Conservation (phyloP, 2,113 vertebrate genomes). For the Labeo catla region DNA sequence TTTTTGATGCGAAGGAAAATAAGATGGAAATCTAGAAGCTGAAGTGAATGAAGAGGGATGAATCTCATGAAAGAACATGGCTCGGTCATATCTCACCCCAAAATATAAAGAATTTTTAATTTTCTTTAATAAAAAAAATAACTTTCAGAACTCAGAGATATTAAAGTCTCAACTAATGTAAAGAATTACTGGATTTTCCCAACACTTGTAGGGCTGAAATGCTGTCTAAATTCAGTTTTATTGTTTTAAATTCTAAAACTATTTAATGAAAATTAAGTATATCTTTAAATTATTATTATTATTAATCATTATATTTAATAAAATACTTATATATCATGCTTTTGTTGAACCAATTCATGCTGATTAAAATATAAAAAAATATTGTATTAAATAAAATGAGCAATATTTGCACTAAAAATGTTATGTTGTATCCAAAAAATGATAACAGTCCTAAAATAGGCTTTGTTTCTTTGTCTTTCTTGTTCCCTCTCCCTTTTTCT, state of each 20-base stretch:
- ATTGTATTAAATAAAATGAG: not conserved
- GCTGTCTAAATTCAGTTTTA: not conserved
- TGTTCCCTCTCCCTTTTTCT: not conserved
- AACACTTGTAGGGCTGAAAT: not conserved
- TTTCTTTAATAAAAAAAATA: not conserved
- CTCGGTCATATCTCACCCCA: not conserved
- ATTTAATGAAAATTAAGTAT: no score
- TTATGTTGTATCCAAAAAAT: no score
- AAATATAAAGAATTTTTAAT: not conserved
- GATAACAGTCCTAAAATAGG: not conserved
- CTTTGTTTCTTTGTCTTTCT: not conserved
- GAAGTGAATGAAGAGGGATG: not conserved
- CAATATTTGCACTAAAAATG: not conserved
- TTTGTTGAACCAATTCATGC: not conserved
- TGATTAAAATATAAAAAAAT: not conserved
- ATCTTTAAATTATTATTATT: not conserved
- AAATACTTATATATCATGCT: not conserved
- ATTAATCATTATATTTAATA: not conserved
- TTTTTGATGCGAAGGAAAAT: not conserved
- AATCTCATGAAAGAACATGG: not conserved
- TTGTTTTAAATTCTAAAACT: no score
- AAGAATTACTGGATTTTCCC: not conserved
- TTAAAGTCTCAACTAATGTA: not conserved
- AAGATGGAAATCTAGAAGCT: not conserved
- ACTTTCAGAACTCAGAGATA: no score